A percentile compares a stretch with the other conserved stretches of the same genome.
Evolutionary conservation across 2,888 invertebrate genomes (phyloP).

Genomic region (Tachina fera): DNA sequence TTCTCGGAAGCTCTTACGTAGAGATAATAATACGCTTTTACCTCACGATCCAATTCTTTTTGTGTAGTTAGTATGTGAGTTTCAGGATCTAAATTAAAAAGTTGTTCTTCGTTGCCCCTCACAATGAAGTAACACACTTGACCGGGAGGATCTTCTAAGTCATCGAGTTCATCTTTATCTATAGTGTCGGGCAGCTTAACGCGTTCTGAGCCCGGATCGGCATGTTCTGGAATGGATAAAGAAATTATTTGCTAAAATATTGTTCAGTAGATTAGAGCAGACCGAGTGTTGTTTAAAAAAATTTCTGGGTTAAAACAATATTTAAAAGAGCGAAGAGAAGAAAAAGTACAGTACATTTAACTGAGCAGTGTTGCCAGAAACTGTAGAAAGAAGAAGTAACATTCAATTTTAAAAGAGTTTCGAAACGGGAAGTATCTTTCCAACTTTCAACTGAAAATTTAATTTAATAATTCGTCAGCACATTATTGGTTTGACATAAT

Average conservation of each 20-base stretch:
- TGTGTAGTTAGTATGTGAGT: slow-evolving; percentile 85
- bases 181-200: slow-evolving; percentile 90
- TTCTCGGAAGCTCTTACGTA: slow-evolving; percentile 93
- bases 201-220: slow-evolving; percentile 86
- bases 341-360: too few relatives aligned
- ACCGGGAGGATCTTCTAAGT: slow-evolving; percentile 90
- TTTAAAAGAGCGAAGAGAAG: too few relatives aligned
- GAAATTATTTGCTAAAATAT: background rate
- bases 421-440: too few relatives aligned
- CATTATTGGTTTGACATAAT: too few relatives aligned
- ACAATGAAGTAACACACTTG: slow-evolving; percentile 97
- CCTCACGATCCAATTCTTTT: slow-evolving; percentile 90
- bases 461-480: too few relatives aligned
- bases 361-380: too few relatives aligned
- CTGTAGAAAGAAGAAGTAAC: too few relatives aligned
- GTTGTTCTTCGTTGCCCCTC: slow-evolving; percentile 89
- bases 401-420: too few relatives aligned
- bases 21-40: slow-evolving; percentile 87
- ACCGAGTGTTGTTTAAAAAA: background rate
- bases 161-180: slow-evolving; percentile 93
- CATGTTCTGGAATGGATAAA: slow-evolving; percentile 82
- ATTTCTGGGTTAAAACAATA: background rate
- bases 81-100: slow-evolving; percentile 89
- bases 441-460: too few relatives aligned
- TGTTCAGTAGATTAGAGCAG: background rate